Base-by-base conservation (phyloP, 2,888 invertebrate genomes). In the Dicycla oo region DNA sequence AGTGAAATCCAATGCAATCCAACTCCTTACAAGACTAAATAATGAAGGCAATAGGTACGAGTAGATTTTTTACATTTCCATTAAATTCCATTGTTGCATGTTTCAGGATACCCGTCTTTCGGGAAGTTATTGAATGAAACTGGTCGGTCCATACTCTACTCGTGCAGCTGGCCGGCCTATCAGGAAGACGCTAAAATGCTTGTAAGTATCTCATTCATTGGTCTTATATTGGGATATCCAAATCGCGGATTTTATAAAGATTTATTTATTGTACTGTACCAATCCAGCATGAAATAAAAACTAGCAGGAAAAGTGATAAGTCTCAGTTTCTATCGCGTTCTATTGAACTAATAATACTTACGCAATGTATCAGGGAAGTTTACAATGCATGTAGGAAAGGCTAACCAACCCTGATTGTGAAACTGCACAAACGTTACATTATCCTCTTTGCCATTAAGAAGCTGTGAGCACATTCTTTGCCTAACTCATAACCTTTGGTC, bases 151-250 rank as follows among this genome's bases (percentile, higher is more conserved):
- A 98, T 98, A 79, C 96, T 98, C 0, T 98, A 97, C 89, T 98
- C 98, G 0, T 98, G 98, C 93, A 98, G 98, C 88, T 98, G 98
- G 98, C 98, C 98, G 2, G 97, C 97, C 10, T 98, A 98, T 89
- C 97, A 97, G 89, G 97, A 97, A 88, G 95, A 95, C 13, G 88
- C 91, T n/a, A 95, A 83, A 49, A 86, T 88, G 1, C 84, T 80
- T 47, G 91, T 89, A 83, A 86, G 86, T 73, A 54, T 3, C 13
- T 60, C 3, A 51, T 15, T 51, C 34, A 30, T n/a, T n/a, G 45
- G 4, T 49, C 11, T n/a, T n/a, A n/a, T n/a, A n/a, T n/a, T n/a
- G n/a, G n/a, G n/a, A n/a, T n/a, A n/a, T n/a, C n/a, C n/a, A n/a
- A n/a, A n/a, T n/a, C n/a, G n/a, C n/a, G n/a, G n/a, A 23, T 15